Percentiles rank a stretch among this genome's conserved stretches.
Evolutionary conservation across 1,140 invertebrate genomes (phyloP).

Genomic region (Sycophaga agraensis): DNA sequence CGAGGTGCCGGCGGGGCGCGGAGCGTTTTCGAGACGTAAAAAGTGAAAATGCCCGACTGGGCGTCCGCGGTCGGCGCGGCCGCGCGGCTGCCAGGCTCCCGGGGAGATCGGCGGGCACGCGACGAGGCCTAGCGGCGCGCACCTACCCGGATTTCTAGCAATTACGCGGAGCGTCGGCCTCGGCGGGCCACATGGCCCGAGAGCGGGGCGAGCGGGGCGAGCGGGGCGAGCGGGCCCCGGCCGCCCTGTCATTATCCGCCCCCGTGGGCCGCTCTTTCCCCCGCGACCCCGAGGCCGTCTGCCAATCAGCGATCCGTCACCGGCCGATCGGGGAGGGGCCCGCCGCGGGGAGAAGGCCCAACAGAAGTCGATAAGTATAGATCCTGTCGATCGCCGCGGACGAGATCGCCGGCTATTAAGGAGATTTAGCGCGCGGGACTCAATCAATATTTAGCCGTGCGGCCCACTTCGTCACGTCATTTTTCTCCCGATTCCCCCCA

Average conservation of each 20-base stretch:
- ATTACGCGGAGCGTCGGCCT: too few relatives aligned
- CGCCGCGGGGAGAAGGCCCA: neutral
- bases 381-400: conserved; percentile 40
- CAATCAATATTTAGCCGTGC: conserved; percentile 25
- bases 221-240: too few relatives aligned
- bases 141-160: too few relatives aligned
- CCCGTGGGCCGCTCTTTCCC: conserved; percentile 50
- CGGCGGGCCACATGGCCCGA: too few relatives aligned
- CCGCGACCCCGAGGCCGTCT: conserved; percentile 47
- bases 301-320: conserved; percentile 57
- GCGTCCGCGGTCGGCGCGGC: too few relatives aligned
- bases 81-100: too few relatives aligned
- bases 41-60: too few relatives aligned
- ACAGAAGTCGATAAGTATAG: conserved; percentile 51
- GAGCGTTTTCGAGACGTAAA: too few relatives aligned
- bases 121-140: too few relatives aligned
- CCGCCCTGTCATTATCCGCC: conserved; percentile 60
- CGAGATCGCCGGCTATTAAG: conserved; percentile 40
- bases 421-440: conserved; percentile 36
- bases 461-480: conserved; percentile 38
- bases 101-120: too few relatives aligned
- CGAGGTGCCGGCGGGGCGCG: too few relatives aligned
- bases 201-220: too few relatives aligned
- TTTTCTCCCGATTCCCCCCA: conserved; percentile 36
- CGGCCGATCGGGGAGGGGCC: conserved; percentile 6